phyloP scores from a whole-genome alignment of 2,888 invertebrate species.

The Pandemis heparana region DNA sequence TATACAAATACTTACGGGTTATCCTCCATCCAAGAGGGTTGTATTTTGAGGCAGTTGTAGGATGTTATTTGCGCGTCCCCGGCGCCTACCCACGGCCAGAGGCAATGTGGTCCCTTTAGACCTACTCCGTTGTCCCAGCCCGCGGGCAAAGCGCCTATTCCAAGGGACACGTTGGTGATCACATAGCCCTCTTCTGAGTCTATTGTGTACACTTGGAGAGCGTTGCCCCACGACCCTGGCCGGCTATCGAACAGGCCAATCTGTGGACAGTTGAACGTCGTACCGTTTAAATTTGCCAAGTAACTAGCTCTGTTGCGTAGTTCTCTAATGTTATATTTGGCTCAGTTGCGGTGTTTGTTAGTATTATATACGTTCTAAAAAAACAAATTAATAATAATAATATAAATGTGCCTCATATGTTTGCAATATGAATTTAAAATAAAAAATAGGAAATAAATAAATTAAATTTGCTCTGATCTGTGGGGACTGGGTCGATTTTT shows the following conservation, averaged over 20 bases:
- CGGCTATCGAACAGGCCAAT: constrained; percentile 73
- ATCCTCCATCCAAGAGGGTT: constrained; percentile 95
- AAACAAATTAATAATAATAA: no score
- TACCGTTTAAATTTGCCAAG: not conserved
- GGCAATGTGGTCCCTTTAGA: constrained; percentile 80
- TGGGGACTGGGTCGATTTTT: no score
- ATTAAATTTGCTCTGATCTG: no score
- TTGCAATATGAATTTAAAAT: no score
- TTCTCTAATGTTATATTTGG: not conserved
- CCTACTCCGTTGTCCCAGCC: constrained; percentile 84
- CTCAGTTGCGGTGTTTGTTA: no score
- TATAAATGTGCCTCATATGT: no score
- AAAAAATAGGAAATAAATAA: no score
- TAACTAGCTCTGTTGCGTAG: not conserved
- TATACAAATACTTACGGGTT: constrained; percentile 62
- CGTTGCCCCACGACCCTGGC: constrained; percentile 73
- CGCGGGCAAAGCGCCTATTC: constrained; percentile 83
- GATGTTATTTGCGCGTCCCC: constrained; percentile 86
- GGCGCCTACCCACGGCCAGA: constrained; percentile 90
- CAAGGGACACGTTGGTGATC: constrained; percentile 83
- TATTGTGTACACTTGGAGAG: constrained; percentile 66
- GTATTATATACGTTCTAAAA: no score
- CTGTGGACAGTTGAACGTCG: constrained; percentile 56
- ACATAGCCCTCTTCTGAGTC: constrained; percentile 75
- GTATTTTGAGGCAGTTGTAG: constrained; percentile 90